Evolutionary conservation across 2,888 invertebrate species (phyloP).

Genomic region (Osmoderma eremita): DNA sequence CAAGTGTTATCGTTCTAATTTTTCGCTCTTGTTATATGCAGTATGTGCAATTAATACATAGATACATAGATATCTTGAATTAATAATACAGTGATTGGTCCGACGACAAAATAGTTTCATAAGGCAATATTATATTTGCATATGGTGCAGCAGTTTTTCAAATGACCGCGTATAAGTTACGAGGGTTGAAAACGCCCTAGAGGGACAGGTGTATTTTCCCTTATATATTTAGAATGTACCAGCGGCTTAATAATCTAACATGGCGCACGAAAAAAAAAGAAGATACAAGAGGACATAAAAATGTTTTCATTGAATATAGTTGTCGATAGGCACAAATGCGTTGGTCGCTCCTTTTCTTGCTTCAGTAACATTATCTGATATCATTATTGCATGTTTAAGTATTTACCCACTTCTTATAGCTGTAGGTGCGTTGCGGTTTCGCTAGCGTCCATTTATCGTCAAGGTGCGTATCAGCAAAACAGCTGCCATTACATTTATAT

Average conservation of each 20-base stretch:
- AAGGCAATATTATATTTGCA: constrained; percentile 29
- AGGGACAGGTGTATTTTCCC: constrained; percentile 38
- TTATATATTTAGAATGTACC: constrained; percentile 5
- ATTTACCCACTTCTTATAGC: neutral
- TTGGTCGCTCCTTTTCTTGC: constrained; percentile 6
- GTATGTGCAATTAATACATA: constrained; percentile 10
- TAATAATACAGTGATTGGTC: constrained; percentile 38
- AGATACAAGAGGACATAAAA: neutral
- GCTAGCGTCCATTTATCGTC: constrained; percentile 1
- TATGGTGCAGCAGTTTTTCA: constrained; percentile 31
- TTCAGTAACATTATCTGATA: neutral
- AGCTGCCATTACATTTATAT: constrained; percentile 3
- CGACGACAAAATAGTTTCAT: constrained; percentile 7
- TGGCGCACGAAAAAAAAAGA: neutral
- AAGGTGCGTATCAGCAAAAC: neutral
- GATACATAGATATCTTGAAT: constrained; percentile 24
- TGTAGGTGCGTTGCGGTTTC: constrained; percentile 20
- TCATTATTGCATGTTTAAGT: constrained; percentile 1
- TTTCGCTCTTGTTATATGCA: neutral
- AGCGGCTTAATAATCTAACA: neutral
- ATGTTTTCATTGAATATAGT: constrained; percentile 11
- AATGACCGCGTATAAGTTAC: constrained; percentile 36
- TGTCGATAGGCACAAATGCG: neutral
- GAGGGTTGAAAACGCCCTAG: constrained; percentile 31
- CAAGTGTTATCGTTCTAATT: constrained; percentile 41